Conservation (phyloP, 2,888 invertebrate genomes). For the Leptinotarsa rubiginosa region DNA sequence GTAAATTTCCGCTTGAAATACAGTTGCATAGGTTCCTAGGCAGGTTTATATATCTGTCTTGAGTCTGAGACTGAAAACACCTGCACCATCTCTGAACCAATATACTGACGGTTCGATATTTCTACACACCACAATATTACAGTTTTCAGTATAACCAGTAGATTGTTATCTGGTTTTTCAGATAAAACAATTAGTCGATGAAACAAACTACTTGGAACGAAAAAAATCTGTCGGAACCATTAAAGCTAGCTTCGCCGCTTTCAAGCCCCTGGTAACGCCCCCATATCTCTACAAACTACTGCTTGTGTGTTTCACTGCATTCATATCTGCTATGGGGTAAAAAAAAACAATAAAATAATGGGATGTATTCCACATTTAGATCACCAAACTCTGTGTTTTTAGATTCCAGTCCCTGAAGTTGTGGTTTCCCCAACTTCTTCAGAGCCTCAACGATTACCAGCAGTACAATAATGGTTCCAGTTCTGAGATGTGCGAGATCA, state of each 20-base stretch:
- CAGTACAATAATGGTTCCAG: conserved; percentile 22
- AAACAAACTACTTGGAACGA: conserved; percentile 45
- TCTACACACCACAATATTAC: too few relatives aligned
- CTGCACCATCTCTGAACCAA: too few relatives aligned
- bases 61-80: too few relatives aligned
- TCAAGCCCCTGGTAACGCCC: conserved; percentile 74
- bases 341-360: background rate
- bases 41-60: too few relatives aligned
- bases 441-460: conserved; percentile 28
- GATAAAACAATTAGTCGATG: conserved; percentile 62
- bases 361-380: too few relatives aligned
- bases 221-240: conserved; percentile 20
- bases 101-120: too few relatives aligned
- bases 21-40: too few relatives aligned
- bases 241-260: conserved; percentile 59
- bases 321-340: conserved; percentile 76
- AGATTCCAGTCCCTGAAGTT: conserved; percentile 30
- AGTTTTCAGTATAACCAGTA: too few relatives aligned
- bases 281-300: conserved; percentile 73
- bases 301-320: conserved; percentile 74
- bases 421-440: conserved; percentile 39
- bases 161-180: conserved; percentile 46
- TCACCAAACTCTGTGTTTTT: conserved; percentile 1
- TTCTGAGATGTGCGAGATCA: background rate
- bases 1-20: too few relatives aligned